Evolutionary conservation across 2,113 vertebrate genomes (phyloP), one percentile per base, ranked within the genome.

Genomic region (Brienomyrus longianalis): DNA sequence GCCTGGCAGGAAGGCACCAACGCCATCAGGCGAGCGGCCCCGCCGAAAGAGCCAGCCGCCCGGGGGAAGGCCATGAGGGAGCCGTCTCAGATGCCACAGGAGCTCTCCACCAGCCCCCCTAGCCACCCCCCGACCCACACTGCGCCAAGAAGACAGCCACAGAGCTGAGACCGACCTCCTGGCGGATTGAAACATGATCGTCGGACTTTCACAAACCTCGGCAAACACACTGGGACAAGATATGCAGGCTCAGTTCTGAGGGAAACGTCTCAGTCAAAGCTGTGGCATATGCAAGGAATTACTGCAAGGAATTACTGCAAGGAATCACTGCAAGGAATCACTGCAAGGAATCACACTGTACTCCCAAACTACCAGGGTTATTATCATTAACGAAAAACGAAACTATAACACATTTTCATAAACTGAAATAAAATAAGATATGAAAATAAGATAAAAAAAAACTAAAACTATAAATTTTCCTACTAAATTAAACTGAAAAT

Each of bases 61-160:
- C 88, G 54, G 77, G 52, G 62, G 21, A 89, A 31, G 9, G 13
- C 48, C 27, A 80, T 17, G 39, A 88, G 83, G 83, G 86, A 89
- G 90, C 87, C 90, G 83, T 85, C 83, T 23, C 62, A 54, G 88
- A 90, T 87, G 83, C 52, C 83, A 91, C 45, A 21, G 62, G 21
- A 83, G 77, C 62, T 59, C 8, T 88, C 56, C 59, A 7, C 48
- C 70, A 70, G 27, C 50, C 19, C 11, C 88, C 47, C 45, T 3
- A 15, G 43, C 39, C 23, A 62, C 59, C 87, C 43, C 8, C n/a
- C 70, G 4, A 23, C 88, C 27, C 27, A 66, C 88, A 13, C 56
- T 50, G 87, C 35, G 5, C 74, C 11, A 21, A 8, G 19, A 27
- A 80, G 13, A 8, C 13, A 21, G n/a, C 56, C 39, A 35, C 23